Percentiles rank a stretch among this genome's conserved stretches.
Evolutionary conservation across 2,888 invertebrate genomes (phyloP).

Genomic region (Agrotis ipsilon): DNA sequence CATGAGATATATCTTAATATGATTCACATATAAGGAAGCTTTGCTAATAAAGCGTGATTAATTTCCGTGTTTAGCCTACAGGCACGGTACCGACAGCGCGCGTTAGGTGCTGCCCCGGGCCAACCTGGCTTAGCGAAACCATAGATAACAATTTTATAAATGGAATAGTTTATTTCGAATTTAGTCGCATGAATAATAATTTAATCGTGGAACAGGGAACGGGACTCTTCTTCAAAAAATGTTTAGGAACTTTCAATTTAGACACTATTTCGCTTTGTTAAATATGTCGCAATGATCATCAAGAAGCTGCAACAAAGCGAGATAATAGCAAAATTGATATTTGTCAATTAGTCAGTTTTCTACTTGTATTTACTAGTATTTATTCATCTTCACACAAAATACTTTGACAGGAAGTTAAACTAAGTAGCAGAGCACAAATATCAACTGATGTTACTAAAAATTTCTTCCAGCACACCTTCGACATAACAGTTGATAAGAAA

Average conservation of each 20-base stretch:
- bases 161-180: slow-evolving; percentile 73
- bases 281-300: too few relatives aligned
- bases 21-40: slow-evolving; percentile 73
- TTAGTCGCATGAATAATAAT: slow-evolving; percentile 68
- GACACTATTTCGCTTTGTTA: not conserved
- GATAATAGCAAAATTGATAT: too few relatives aligned
- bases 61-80: slow-evolving; percentile 74
- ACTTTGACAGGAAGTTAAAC: too few relatives aligned
- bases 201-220: slow-evolving; percentile 63
- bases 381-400: too few relatives aligned
- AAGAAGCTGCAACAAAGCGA: too few relatives aligned
- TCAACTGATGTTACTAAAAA: too few relatives aligned
- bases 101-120: slow-evolving; percentile 71
- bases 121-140: slow-evolving; percentile 64
- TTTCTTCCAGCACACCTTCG: too few relatives aligned
- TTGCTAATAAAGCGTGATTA: slow-evolving; percentile 79
- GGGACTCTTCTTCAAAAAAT: slow-evolving; percentile 19
- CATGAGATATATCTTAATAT: slow-evolving; percentile 61
- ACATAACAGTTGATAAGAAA: too few relatives aligned
- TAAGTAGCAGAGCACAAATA: too few relatives aligned
- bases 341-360: too few relatives aligned
- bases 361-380: too few relatives aligned
- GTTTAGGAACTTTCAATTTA: not conserved
- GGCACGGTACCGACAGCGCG: slow-evolving; percentile 67
- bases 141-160: slow-evolving; percentile 75